A percentile compares a stretch with the other conserved stretches of the same genome.
Conservation (phyloP, 1,140 invertebrate species). For the Chironomus tepperi region DNA sequence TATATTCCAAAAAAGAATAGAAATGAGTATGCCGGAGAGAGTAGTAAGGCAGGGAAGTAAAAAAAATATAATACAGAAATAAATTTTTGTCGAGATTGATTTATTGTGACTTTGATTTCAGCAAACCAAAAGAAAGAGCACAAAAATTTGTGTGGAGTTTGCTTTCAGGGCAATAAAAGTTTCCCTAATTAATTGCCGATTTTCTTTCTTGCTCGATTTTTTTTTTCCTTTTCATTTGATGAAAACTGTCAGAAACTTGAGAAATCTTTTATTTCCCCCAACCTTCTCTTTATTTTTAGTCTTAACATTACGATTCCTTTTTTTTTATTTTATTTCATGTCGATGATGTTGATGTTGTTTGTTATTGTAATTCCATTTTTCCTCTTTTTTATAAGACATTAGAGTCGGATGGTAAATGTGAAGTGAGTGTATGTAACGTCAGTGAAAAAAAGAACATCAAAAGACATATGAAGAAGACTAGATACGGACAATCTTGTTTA, state of each 20-base stretch:
- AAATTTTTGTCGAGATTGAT: conserved; percentile 17
- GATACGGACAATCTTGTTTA: too few relatives aligned
- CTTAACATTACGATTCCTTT: too few relatives aligned
- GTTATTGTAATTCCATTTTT: too few relatives aligned
- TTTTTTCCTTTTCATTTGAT: background rate
- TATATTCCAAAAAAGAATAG: background rate
- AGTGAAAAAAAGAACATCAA: too few relatives aligned
- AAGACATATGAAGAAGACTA: too few relatives aligned
- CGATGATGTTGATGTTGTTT: too few relatives aligned
- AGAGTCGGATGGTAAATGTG: too few relatives aligned
- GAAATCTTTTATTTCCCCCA: background rate
- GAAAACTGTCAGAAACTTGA: conserved; percentile 18
- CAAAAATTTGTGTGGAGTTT: background rate
- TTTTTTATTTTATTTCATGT: too few relatives aligned
- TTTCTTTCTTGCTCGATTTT: background rate
- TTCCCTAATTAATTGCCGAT: conserved; percentile 21
- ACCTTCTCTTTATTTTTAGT: too few relatives aligned
- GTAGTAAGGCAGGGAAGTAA: background rate
- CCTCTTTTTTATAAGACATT: too few relatives aligned
- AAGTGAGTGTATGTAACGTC: too few relatives aligned
- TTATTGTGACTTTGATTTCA: conserved; percentile 21
- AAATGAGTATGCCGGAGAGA: background rate
- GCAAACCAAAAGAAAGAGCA: background rate
- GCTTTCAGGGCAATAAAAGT: conserved; percentile 10
- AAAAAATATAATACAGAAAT: background rate